Percentiles rank a stretch among this genome's conserved stretches.
Evolutionary conservation across 2,113 vertebrate genomes (phyloP).

Genomic region (Paradoxurus hermaphroditus): DNA sequence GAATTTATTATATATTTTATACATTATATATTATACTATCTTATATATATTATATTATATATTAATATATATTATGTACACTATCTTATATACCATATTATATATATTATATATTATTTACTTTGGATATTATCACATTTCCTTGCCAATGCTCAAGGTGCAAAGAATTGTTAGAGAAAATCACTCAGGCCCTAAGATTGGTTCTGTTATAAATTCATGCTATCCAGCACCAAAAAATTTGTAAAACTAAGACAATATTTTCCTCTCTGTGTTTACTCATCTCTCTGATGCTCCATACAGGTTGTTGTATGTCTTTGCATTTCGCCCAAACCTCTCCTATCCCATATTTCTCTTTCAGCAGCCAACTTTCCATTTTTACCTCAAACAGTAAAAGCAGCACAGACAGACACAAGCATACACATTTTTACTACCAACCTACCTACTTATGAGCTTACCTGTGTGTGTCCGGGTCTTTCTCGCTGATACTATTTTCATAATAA

Average conservation of each 20-base stretch:
- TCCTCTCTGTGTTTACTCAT: not conserved
- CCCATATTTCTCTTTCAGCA: not conserved
- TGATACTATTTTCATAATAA: not conserved
- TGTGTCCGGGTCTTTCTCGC: not conserved
- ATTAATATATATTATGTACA: too few relatives aligned
- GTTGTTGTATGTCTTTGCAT: not conserved
- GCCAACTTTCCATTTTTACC: not conserved
- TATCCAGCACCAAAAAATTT: not conserved
- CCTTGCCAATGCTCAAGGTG: not conserved
- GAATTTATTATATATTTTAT: not conserved
- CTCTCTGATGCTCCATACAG: fast-evolving
- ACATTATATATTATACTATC: too few relatives aligned
- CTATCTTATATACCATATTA: too few relatives aligned
- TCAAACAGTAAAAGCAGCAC: not conserved
- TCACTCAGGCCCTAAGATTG: not conserved
- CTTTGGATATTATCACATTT: not conserved
- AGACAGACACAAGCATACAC: not conserved
- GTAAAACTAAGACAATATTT: not conserved
- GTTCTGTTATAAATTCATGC: not conserved
- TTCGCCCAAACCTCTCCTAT: not conserved
- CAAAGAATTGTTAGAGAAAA: not conserved
- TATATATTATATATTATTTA: not conserved
- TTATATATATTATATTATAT: too few relatives aligned
- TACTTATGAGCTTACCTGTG: not conserved
- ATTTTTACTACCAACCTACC: not conserved